Evolutionary conservation across 2,113 vertebrate genomes (phyloP).

Genomic region (Carettochelys insculpta): DNA sequence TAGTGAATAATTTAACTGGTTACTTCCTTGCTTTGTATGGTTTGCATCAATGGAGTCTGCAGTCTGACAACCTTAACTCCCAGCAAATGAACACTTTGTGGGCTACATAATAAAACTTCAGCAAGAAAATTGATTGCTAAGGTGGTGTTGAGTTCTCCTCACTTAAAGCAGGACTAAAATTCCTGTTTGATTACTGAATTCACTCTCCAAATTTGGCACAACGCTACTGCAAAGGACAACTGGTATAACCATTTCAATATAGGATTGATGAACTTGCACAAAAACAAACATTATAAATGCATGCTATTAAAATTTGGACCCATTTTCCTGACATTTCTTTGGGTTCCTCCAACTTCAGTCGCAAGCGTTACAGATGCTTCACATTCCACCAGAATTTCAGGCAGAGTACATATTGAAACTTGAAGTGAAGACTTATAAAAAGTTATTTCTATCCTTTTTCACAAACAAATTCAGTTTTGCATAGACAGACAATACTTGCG

Average conservation of each 20-base stretch:
- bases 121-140: not conserved
- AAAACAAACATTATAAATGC: slow-evolving; percentile 19
- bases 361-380: slow-evolving; percentile 26
- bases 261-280: slow-evolving; percentile 42
- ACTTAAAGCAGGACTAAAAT: slow-evolving; percentile 6
- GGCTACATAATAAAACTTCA: not conserved
- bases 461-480: slow-evolving; percentile 42
- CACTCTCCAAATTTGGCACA: slow-evolving; percentile 50
- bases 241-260: slow-evolving; percentile 16
- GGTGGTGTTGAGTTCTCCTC: slow-evolving; percentile 21
- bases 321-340: slow-evolving; percentile 37
- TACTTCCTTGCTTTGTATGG: not conserved
- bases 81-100: slow-evolving; percentile 1
- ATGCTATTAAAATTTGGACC: slow-evolving; percentile 29
- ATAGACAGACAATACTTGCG: slow-evolving; percentile 38
- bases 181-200: slow-evolving; percentile 53
- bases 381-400: slow-evolving; percentile 49
- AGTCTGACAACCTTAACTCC: not conserved
- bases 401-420: slow-evolving; percentile 30
- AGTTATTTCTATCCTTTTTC: slow-evolving; percentile 64
- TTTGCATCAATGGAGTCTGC: not conserved
- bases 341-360: slow-evolving; percentile 47
- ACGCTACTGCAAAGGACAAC: slow-evolving; percentile 28
- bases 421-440: slow-evolving; percentile 62
- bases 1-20: slow-evolving; percentile 23